Base-by-base conservation (phyloP, 2,888 invertebrate genomes). In the Plusia festucae region DNA sequence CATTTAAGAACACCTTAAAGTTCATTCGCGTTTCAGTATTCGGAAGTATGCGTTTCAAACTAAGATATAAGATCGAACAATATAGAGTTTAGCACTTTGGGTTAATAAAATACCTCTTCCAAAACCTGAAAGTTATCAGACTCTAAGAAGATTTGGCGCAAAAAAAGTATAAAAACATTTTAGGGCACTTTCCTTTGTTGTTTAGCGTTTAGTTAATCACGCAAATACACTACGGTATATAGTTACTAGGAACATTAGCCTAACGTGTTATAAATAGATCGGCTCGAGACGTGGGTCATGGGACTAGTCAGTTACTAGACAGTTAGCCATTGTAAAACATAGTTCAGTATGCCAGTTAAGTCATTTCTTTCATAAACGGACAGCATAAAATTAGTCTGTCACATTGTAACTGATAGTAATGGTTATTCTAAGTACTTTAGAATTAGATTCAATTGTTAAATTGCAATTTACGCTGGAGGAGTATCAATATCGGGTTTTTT, bases 191-290 rank as follows among this genome's bases (percentile, higher is more conserved):
- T 49, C 20, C 20, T 49, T 49, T 49, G 46, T 49, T 24, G 52
- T n/a, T 52, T 52, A 15, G 22, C 24, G 24, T 52, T 24, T 15
- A 13, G 15, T 24, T 24, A 15, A 27, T n/a, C 54, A 75, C 24
- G 13, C 56, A 27, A 49, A 27, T 27, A n/a, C n/a, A n/a, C n/a
- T n/a, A n/a, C n/a, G n/a, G n/a, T 53, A 46, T 34, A 20, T 16
- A 53, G 60, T 63, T 58, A 60, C 60, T 59, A 65, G 68, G 49
- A 67, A 56, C 61, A 60, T 56, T 56, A 70, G 63, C 65, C 82
- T 79, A 88, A 85, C 85, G 84, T 80, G 82, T 70, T 90, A 90
- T 88, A 90, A 90, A 91, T 90, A 91, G 87, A 77, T 58, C 63
- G 40, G 62, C 54, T 59, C 63, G 70, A 77, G 78, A 70, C 72